Base-by-base conservation (phyloP, 2,888 invertebrate genomes). In the Melanostoma mellinum region DNA sequence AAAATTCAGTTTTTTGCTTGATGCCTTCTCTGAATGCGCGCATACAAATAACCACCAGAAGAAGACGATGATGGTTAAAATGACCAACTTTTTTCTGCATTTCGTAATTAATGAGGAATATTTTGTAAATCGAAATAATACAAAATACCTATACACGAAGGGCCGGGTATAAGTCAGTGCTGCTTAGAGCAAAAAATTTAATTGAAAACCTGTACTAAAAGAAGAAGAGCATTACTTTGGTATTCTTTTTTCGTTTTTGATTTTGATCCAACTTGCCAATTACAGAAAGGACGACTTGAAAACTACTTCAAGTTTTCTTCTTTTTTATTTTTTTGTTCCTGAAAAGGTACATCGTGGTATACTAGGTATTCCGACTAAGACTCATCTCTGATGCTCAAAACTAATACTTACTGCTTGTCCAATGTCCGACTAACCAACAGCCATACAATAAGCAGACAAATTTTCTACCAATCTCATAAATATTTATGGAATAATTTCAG, bases 401-500 rank as follows among this genome's bases (percentile, higher is more conserved):
- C 73, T 73, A 69, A 60, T 78, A 56, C 30, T 58, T 76, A 58
- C 58, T 53, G 20, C 35, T 40, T 73, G 55, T 73, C 55, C 82
- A 58, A 74, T 78, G 63, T 82, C 78, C 46, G 48, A 63, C 46
- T 30, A 52, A 42, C 68, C 53, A 65, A 65, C 82, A 58, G 73
- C 68, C 60, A 74, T 60, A 79, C 84, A 79, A 79, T 75, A 65
- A 84, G 71, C 60, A 67, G 46, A 74, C 65, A 69, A 84, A 53
- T 71, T 48, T 75, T 79, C 79, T 71, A 56, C 69, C 79, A 75
- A 67, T 75, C 84, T 84, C 79, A 84, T 84, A 84, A 84, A 84
- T 84, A 84, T 84, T 84, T 84, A 84, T 84, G 84, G 84, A 84
- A 84, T 84, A 84, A 84, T 84, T 84, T 84, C 84, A 84, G 84